phyloP scores from a whole-genome alignment of 2,113 vertebrate species.

The Jacana jacana region DNA sequence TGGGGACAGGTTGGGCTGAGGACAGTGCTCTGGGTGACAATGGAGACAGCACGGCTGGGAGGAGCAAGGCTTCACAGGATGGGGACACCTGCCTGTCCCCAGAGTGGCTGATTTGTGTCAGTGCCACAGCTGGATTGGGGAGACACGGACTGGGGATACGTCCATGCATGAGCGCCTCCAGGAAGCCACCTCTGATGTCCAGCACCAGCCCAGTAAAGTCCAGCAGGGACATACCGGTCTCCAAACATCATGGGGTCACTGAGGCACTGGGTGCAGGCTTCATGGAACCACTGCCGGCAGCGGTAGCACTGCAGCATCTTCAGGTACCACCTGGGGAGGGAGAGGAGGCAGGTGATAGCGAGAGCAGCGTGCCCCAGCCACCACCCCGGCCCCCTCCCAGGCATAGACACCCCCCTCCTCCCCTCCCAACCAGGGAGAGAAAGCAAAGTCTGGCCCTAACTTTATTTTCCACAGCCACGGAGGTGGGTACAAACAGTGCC shows the following conservation, averaged over 20 bases:
- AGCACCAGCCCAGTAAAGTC: not conserved
- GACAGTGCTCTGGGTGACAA: not conserved
- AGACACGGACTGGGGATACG: fast-evolving
- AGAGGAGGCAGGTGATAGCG: not conserved
- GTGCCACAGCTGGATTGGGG: fast-evolving
- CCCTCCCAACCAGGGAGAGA: not conserved
- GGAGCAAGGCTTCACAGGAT: not conserved
- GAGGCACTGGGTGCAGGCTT: constrained; percentile 95
- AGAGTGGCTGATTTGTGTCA: fast-evolving
- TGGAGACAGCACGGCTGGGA: fast-evolving
- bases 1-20: not conserved
- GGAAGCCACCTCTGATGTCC: not conserved
- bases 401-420: fast-evolving
- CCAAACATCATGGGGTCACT: constrained; percentile 94
- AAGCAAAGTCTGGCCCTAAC: fast-evolving
- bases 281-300: constrained; percentile 97
- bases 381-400: fast-evolving
- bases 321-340: constrained; percentile 88
- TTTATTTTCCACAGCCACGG: fast-evolving
- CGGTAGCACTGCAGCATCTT: constrained; percentile 95
- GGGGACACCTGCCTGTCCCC: not conserved
- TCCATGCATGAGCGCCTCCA: fast-evolving
- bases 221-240: constrained; percentile 79
- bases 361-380: not conserved
- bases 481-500: not conserved